A percentile compares a stretch with the other conserved stretches of the same genome.
Conservation (phyloP, 2,113 vertebrate genomes). For the Sander vitreus region DNA sequence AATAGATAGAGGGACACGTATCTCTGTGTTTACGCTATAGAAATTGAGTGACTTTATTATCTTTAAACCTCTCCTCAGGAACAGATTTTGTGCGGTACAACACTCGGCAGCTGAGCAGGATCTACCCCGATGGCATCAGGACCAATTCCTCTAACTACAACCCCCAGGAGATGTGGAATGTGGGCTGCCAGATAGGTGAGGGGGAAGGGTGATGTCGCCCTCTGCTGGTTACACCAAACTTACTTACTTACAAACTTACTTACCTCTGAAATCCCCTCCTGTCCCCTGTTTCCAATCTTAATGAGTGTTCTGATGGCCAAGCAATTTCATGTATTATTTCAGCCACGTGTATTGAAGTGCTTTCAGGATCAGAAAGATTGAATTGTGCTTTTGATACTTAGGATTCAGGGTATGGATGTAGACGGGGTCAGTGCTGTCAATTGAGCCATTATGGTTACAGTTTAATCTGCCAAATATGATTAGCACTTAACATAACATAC, state of each 20-base stretch:
- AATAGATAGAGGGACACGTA: neutral
- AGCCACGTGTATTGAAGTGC: neutral
- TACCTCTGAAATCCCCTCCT: neutral
- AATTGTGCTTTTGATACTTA: neutral
- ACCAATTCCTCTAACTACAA: slow-evolving; percentile 96
- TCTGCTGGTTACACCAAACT: neutral
- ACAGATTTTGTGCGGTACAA: slow-evolving; percentile 92
- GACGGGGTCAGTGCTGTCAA: neutral
- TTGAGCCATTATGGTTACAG: neutral
- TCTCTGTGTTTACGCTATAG: neutral
- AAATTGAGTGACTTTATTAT: neutral
- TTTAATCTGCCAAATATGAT: neutral
- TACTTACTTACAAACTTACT: neutral
- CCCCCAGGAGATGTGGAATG: slow-evolving; percentile 94
- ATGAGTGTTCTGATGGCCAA: neutral
- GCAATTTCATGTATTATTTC: neutral
- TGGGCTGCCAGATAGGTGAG: slow-evolving; percentile 95
- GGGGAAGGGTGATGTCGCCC: neutral
- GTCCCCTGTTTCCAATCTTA: neutral
- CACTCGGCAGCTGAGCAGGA: slow-evolving; percentile 88
- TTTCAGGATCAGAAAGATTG: neutral
- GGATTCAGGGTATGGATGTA: neutral
- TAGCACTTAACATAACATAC: too few relatives aligned
- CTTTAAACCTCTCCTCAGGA: slow-evolving; percentile 51
- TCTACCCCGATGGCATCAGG: slow-evolving; percentile 92